These are phyloP conservation scores for Nesometra sesokonis DNA, from an alignment of 35 echinoderm and acorn worm species.

Conservation along the genomic window DNA sequence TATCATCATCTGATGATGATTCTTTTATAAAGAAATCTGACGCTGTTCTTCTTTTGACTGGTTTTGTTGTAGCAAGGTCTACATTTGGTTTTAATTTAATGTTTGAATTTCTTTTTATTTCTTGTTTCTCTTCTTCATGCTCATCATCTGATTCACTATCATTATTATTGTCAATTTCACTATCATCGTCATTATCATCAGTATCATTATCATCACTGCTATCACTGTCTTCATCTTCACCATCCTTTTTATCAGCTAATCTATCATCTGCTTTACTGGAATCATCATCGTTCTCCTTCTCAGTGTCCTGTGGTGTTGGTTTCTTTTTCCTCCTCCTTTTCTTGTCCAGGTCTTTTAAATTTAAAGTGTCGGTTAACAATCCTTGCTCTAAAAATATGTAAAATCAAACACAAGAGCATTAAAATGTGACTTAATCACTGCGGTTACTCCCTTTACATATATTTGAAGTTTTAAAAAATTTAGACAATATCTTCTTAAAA, in stretches of 20 bases:
- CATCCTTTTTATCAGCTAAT: neutral
- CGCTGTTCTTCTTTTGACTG: neutral
- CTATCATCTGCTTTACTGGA: neutral
- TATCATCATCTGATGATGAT: neutral
- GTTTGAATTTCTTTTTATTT: neutral
- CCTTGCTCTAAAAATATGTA: neutral
- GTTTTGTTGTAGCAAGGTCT: neutral
- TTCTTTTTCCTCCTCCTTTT: constrained; percentile 1
- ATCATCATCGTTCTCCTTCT: neutral
- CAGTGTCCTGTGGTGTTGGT: neutral
- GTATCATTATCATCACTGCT: constrained; percentile 12
- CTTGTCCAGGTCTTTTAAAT: neutral
- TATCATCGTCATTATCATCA: neutral
- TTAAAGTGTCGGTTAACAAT: neutral
- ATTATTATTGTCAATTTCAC: constrained; percentile 9
- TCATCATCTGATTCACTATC: neutral
- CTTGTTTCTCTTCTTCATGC: neutral
- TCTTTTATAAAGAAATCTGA: neutral
- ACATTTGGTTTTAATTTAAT: neutral
- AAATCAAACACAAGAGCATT: neutral
- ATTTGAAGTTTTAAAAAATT: no score
- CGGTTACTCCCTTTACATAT: no score
- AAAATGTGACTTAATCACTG: no score
- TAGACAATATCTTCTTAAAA: no score
- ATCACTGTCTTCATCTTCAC: neutral